Evolutionary conservation across 2,113 vertebrate species (phyloP).

Genomic region (Emydocephalus ijimae): DNA sequence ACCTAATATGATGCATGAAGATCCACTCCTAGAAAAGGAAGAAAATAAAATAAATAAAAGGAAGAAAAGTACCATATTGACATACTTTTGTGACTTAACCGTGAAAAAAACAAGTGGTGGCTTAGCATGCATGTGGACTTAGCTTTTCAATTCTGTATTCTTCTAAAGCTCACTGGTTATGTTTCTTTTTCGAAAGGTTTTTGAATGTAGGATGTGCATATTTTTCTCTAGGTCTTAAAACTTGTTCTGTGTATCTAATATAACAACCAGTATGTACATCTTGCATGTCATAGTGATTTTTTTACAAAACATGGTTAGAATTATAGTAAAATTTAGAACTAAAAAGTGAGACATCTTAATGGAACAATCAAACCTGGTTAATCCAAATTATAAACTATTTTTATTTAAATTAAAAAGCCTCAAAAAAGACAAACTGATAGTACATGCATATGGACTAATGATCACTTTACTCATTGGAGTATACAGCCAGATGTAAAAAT

Average conservation of each 20-base stretch:
- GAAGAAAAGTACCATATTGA: too few species aligned
- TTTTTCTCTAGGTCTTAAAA: not conserved
- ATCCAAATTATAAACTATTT: slow-evolving; percentile 79
- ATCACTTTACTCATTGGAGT: slow-evolving; percentile 67
- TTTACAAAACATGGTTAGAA: not conserved
- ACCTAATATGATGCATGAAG: not conserved
- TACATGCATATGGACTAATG: slow-evolving; percentile 74
- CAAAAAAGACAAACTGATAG: slow-evolving; percentile 74
- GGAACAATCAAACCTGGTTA: slow-evolving; percentile 72
- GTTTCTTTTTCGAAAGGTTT: not conserved
- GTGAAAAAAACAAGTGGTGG: not conserved
- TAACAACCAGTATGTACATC: not conserved
- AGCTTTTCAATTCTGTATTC: not conserved
- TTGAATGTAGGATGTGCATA: not conserved
- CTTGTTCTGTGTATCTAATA: not conserved
- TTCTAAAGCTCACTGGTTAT: not conserved
- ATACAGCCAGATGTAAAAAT: slow-evolving; percentile 71
- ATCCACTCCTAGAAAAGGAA: too few species aligned
- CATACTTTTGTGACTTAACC: not conserved
- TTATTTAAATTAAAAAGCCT: slow-evolving; percentile 82
- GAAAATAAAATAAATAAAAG: too few species aligned
- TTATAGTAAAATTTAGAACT: slow-evolving; percentile 41
- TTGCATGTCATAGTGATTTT: not conserved
- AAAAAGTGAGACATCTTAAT: slow-evolving; percentile 53
- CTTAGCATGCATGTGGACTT: not conserved